These are phyloP conservation scores for Diaprepes abbreviatus DNA, from an alignment of 2,888 invertebrate species.

Conservation along the genomic window DNA sequence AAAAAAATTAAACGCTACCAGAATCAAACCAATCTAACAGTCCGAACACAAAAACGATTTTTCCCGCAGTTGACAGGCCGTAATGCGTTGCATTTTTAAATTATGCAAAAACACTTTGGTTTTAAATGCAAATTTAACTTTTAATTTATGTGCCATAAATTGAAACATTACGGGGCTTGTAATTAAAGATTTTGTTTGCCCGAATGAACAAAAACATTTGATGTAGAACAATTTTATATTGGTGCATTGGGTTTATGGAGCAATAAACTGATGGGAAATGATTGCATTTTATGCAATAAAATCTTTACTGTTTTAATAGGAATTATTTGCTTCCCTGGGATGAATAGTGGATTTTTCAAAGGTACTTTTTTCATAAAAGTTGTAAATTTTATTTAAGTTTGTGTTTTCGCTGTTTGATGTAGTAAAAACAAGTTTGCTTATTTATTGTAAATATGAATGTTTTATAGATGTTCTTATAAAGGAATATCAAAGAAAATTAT, in stretches of 20 bases:
- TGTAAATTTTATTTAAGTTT: no score
- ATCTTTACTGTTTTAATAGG: no score
- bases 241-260: not conserved
- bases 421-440: no score
- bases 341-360: no score
- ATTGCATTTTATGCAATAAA: no score
- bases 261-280: not conserved
- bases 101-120: not conserved
- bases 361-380: no score
- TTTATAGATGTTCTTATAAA: no score
- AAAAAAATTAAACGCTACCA: not conserved
- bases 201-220: not conserved
- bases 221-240: not conserved
- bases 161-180: not conserved
- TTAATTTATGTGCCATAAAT: conserved; percentile 15
- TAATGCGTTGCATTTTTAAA: conserved; percentile 1
- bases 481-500: no score
- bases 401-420: no score
- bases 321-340: no score
- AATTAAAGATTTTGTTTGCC: conserved; percentile 12
- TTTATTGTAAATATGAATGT: no score
- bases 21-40: not conserved
- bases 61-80: not conserved
- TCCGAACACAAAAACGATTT: not conserved
- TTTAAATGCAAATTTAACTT: conserved; percentile 8